Conservation (phyloP, 1,140 invertebrate species). For the Drosophila pectinifera region DNA sequence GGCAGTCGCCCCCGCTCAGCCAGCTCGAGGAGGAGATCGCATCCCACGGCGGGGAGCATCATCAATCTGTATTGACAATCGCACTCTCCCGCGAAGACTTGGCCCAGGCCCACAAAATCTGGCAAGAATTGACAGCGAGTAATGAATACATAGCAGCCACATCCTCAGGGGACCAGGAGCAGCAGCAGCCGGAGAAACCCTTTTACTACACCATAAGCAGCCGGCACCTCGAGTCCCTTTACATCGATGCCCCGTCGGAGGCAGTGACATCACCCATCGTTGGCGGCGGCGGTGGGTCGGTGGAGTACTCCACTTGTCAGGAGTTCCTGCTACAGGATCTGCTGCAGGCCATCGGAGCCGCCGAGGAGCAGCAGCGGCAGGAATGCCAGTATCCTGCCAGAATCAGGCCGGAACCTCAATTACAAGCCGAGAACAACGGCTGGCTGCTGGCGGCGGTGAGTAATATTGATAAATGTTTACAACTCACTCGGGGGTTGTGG, state of each 20-base stretch:
- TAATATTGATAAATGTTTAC: constrained; percentile 54
- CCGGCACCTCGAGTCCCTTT: constrained; percentile 63
- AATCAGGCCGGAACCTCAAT: constrained; percentile 41
- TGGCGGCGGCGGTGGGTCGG: constrained; percentile 3
- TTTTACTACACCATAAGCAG: constrained; percentile 73
- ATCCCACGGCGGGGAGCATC: constrained; percentile 53
- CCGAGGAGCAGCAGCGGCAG: constrained; percentile 12
- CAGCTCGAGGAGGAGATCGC: constrained; percentile 5
- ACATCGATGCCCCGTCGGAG: constrained; percentile 62
- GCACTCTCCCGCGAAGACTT: constrained; percentile 78
- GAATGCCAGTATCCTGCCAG: constrained; percentile 16
- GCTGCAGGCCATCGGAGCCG: constrained; percentile 29
- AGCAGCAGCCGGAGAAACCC: constrained; percentile 18
- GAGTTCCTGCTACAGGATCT: constrained; percentile 67
- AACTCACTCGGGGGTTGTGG: constrained; percentile 19
- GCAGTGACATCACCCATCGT: constrained; percentile 20
- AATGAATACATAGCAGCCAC: constrained; percentile 78
- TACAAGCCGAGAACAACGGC: constrained; percentile 38
- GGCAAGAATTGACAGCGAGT: constrained; percentile 81
- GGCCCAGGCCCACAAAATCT: constrained; percentile 80
- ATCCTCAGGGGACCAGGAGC: constrained; percentile 8
- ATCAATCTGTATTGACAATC: constrained; percentile 82
- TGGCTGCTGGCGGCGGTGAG: constrained; percentile 48
- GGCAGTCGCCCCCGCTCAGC: constrained; percentile 51
- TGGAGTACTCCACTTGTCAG: constrained; percentile 67